A percentile compares a stretch with the other conserved stretches of the same genome.
Evolutionary conservation across 2,113 vertebrate genomes (phyloP).

Genomic region (Callithrix jacchus): DNA sequence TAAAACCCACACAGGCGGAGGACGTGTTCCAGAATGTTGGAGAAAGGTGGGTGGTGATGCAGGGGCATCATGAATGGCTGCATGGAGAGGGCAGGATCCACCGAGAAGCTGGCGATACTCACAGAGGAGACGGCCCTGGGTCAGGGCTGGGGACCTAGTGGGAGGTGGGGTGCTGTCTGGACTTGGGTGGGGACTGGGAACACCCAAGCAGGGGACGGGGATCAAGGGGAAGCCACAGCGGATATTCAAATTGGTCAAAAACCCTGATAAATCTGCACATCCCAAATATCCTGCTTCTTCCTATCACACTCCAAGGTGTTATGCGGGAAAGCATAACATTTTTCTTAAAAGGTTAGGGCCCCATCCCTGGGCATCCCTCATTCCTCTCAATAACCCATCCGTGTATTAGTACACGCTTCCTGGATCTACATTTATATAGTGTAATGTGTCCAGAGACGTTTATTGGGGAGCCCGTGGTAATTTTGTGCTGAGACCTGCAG

Average conservation of each 20-base stretch:
- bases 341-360: background rate
- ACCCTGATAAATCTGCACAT: background rate
- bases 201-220: background rate
- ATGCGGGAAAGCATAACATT: background rate
- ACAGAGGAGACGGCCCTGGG: background rate
- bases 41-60: background rate
- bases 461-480: background rate
- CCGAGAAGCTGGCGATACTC: background rate
- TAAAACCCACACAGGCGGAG: background rate
- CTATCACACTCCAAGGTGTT: background rate
- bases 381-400: background rate
- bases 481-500: background rate
- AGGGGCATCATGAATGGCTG: accelerated
- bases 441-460: background rate
- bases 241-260: background rate
- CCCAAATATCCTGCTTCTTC: background rate
- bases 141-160: too few species aligned
- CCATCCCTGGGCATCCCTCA: background rate
- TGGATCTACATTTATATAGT: background rate
- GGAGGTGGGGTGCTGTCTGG: accelerated
- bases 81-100: background rate
- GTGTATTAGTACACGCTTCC: accelerated
- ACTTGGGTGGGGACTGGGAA: accelerated
- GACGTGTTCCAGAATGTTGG: background rate
- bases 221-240: background rate